Base-by-base conservation (phyloP, 1,140 invertebrate species). In the Neodiprion pinetum region DNA sequence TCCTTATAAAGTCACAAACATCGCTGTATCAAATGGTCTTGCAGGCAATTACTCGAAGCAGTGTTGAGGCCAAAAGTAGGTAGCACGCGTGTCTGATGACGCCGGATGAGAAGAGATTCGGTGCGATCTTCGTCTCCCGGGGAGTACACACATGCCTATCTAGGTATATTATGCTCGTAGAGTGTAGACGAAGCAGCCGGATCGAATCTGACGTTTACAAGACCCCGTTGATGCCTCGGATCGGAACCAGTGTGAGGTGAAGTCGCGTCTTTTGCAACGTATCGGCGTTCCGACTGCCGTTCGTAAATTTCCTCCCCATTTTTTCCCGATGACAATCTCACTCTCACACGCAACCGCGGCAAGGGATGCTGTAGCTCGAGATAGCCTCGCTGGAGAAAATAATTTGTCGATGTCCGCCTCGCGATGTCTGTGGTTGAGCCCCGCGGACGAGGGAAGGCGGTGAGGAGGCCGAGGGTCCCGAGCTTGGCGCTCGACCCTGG, bases 371-470 rank as follows among this genome's bases (percentile, higher is more conserved):
- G 73, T 73, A 72, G 76, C 76, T 75, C 72, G 73, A 78, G 80
- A 83, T 81, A 80, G 83, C 80, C 73, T 77, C 70, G 50, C 75
- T 69, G 76, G 80, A 84, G 81, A 84, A 85, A 86, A 84, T 86
- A 84, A 86, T 85, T 84, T 85, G 83, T 81, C 83, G 82, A 83
- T 84, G 83, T 82, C 77, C 83, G 73, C 76, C 70, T 75, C 70
- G 77, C 77, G 78, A 75, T 80, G 83, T 85, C 81, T 85, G 83
- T 79, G 80, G 82, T 84, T 72, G 76, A 72, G 75, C 48, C 67
- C 79, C 77, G 80, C 80, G 82, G 83, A 86, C 85, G 84, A 81
- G 81, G 80, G 78, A 77, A 17, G 53, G 53, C 9, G 53, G 53
- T 17, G 53, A 17, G n/a, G 28, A 40, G 28, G 73, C 73, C 74